Base-by-base conservation (phyloP, 2,888 invertebrate species). In the Cerastoderma edule region DNA sequence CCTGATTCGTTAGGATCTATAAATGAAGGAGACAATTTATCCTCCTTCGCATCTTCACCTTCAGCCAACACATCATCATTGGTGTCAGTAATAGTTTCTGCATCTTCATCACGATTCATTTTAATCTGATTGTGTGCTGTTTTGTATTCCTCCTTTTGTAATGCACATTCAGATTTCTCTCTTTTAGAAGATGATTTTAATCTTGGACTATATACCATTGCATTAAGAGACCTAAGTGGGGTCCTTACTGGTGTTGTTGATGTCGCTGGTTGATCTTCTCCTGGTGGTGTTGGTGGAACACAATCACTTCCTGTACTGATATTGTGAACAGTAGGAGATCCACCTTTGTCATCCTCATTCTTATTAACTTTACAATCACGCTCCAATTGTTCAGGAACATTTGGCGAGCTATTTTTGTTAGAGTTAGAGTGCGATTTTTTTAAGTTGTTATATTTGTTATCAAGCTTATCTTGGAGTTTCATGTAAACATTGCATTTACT, bases 241-340 rank as follows among this genome's bases (percentile, higher is more conserved):
- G 74, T 78, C 28, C 65, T 46, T 46, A 22, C 54, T 2, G 67
- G 30, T 1, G 46, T 30, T 39, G 50, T 27, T 30, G 66, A 22
- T 16, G 39, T 8, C 16, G 39, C 53, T 24, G 24, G 53, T 24
- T 53, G 33, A 13, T 67, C 73, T n/a, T 84, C 79, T 53, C 84
- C 85, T 22, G 91, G 90, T 2, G 92, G 91, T 3, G 92, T 92
- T 28, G 91, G 91, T 1, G 91, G 91, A 6, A 91, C 82, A 76
- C 84, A 89, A 35, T 91, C 90, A 81, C 89, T 88, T 1, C 78
- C 85, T 67, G 83, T 85, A 63, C 86, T 88, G 28, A 72, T 77
- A 39, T 82, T 75, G 5, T 68, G 72, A 22, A 27, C 22, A 6
- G 72, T 57, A 3, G 63, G 63, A 8, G 64, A 54, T n/a, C n/a